Base-by-base conservation (phyloP, 2,113 vertebrate genomes). In the Pangasianodon gigas region DNA sequence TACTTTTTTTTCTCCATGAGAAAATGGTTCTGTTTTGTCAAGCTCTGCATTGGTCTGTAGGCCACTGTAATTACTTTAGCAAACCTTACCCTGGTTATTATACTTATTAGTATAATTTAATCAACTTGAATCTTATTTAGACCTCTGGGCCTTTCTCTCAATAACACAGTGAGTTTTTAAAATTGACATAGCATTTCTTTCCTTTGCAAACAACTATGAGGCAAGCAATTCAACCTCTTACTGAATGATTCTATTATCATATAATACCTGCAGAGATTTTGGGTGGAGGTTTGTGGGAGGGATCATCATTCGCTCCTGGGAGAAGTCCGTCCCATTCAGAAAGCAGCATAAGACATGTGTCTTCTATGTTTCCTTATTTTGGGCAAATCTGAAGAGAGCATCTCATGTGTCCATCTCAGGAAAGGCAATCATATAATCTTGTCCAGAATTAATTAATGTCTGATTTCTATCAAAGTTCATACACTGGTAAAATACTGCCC, bases 51-150 rank as follows among this genome's bases (percentile, higher is more conserved):
- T 46, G 74, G 16, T 48, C 44, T 88, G 51, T 37, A 82, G 29
- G 87, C 82, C 60, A 29, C 51, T 89, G 13, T 92, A 84, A 89
- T 4, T 19, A 85, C 56, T 84, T 86, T 88, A 87, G 62, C 32
- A 62, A 83, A 88, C 77, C 84, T 52, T 91, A 75, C 84, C 62
- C 84, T 87, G 56, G 21, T 67, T 65, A 89, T 90, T 91, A 91
- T 32, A 82, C 89, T 56, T 56, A 86, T 86, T 81, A 85, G 52
- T 32, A 18, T 65, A 90, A 91, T 90, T 52, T 2, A 81, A 90
- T 88, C 62, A 90, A 24, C 44, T 10, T 89, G 1, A 86, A 88
- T 88, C 65, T 48, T 48, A 56, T 90, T 90, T 75, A 41, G 41
- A 29, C 56, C 56, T 58, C 41, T 51, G 37, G 5, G 46, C 9